Percentiles rank a stretch among this genome's conserved stretches.
Evolutionary conservation across 2,888 invertebrate genomes (phyloP).

Genomic region (Oeneis ivallda): DNA sequence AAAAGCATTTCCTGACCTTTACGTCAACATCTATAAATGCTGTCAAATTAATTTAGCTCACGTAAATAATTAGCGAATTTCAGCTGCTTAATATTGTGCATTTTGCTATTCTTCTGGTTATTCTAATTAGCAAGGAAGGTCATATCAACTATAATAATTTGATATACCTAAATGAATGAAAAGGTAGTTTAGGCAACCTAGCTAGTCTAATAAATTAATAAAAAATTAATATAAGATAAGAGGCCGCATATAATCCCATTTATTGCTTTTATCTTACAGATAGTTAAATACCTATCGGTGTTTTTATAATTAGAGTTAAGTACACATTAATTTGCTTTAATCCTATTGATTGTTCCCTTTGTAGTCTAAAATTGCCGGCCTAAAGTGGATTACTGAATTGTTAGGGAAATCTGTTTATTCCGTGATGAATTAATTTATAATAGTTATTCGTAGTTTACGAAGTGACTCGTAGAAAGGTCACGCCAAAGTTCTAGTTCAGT

Average conservation of each 20-base stretch:
- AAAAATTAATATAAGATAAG: conserved; percentile 32
- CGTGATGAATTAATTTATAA: neutral
- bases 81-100: conserved; percentile 37
- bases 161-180: too few relatives aligned
- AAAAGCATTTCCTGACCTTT: conserved; percentile 63
- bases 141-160: too few relatives aligned
- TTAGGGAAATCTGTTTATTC: neutral
- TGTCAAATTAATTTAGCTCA: conserved; percentile 62
- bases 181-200: neutral
- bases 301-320: conserved; percentile 40
- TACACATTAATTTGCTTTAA: conserved; percentile 38
- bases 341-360: conserved; percentile 36
- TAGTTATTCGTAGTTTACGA: too few relatives aligned
- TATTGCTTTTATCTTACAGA: conserved; percentile 63
- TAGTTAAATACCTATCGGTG: conserved; percentile 41
- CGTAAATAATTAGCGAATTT: conserved; percentile 58
- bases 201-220: neutral
- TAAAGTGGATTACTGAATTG: neutral
- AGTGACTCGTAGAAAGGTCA: too few relatives aligned
- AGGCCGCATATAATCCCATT: conserved; percentile 59
- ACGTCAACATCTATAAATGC: conserved; percentile 69
- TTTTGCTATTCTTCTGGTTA: neutral
- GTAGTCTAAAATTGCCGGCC: neutral
- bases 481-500: too few relatives aligned
- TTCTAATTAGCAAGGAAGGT: too few relatives aligned